These are phyloP conservation scores for Cephalopterus ornatus DNA, from an alignment of 2,113 vertebrate species.

Conservation along the genomic window DNA sequence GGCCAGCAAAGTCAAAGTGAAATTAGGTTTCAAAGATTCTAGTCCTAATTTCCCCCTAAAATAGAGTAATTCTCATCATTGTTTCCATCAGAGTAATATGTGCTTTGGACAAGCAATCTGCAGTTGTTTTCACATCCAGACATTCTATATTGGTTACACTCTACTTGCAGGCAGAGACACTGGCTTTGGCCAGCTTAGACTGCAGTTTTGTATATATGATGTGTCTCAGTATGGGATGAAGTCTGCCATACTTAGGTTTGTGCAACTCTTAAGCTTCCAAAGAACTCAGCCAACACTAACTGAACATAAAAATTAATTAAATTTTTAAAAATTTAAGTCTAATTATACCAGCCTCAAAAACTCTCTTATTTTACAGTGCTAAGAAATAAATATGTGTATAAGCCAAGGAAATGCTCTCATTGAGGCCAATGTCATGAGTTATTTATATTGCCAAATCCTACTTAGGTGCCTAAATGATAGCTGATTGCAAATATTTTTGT, in stretches of 20 bases:
- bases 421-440: neutral
- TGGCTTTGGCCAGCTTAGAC: neutral
- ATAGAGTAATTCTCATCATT: conserved; percentile 8
- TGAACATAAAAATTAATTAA: neutral
- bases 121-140: conserved; percentile 10
- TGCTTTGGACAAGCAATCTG: conserved; percentile 1
- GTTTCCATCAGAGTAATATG: conserved; percentile 24
- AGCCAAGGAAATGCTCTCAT: neutral
- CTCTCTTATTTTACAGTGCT: neutral
- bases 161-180: neutral
- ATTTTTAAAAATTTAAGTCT: neutral
- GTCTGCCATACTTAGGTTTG: neutral
- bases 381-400: neutral
- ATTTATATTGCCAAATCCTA: neutral
- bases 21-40: conserved; percentile 45
- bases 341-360: neutral
- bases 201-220: neutral
- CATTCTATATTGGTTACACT: neutral
- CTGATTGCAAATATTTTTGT: neutral
- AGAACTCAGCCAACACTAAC: neutral
- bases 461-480: neutral
- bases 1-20: conserved; percentile 37
- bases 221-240: neutral
- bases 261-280: neutral
- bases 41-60: conserved; percentile 2